Evolutionary conservation across 2,888 invertebrate genomes (phyloP).

Genomic region (Tenthredo livida): DNA sequence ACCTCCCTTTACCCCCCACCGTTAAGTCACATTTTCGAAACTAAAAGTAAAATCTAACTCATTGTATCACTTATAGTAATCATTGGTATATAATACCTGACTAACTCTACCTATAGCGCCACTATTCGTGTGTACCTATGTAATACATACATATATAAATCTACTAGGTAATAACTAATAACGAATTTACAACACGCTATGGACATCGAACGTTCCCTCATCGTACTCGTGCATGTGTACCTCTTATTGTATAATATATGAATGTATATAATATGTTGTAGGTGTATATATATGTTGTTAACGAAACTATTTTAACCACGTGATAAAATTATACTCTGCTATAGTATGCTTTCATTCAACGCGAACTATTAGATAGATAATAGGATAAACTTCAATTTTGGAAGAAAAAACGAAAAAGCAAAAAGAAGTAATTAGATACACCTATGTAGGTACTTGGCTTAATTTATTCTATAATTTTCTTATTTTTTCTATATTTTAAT

Average conservation of each 20-base stretch:
- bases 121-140: background rate
- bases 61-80: conserved; percentile 68
- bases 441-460: no score
- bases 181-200: conserved; percentile 24
- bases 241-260: background rate
- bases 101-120: conserved; percentile 8
- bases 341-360: background rate
- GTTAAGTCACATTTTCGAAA: conserved; percentile 77
- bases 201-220: background rate
- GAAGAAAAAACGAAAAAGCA: no score
- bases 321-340: background rate
- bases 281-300: background rate
- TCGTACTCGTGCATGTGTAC: background rate
- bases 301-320: background rate
- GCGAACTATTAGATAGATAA: background rate
- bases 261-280: no score
- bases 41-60: conserved; percentile 78
- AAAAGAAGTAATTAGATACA: background rate
- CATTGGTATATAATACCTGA: background rate
- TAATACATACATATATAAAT: background rate
- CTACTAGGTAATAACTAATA: conserved; percentile 18
- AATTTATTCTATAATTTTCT: background rate
- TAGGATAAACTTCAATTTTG: no score
- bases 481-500: background rate
- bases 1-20: background rate